Percentiles rank a stretch among this genome's conserved stretches.
Evolutionary conservation across 2,888 invertebrate species (phyloP).

Genomic region (Heliconius ismenius): DNA sequence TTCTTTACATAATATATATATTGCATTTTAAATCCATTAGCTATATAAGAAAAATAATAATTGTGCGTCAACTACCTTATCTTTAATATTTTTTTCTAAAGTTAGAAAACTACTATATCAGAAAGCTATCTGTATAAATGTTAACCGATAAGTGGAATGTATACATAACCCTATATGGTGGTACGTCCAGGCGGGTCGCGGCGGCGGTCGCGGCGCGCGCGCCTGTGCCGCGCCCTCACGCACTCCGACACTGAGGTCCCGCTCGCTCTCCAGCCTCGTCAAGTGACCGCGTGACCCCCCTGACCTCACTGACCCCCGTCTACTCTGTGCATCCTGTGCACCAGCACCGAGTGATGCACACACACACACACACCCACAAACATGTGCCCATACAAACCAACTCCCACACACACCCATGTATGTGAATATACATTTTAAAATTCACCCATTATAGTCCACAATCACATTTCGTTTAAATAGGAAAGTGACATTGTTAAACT

Average conservation of each 20-base stretch:
- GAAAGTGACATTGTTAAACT: not conserved
- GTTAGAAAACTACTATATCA: not conserved
- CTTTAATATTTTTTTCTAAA: no score
- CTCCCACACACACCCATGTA: not conserved
- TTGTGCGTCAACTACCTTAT: no score
- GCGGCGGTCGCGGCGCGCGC: conserved; percentile 77
- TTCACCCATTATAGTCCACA: not conserved
- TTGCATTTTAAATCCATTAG: no score
- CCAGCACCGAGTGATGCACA: conserved; percentile 41
- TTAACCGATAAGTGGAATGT: not conserved
- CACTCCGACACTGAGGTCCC: conserved; percentile 80
- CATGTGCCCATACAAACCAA: not conserved
- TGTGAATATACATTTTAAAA: not conserved
- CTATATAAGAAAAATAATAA: no score
- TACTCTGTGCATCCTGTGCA: conserved; percentile 40
- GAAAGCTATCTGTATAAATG: not conserved
- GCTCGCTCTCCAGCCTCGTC: conserved; percentile 81
- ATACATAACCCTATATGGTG: conserved; percentile 19
- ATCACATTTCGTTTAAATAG: not conserved
- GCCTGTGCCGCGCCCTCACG: conserved; percentile 73
- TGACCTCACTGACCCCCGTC: conserved; percentile 43
- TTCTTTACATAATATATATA: no score
- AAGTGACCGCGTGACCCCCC: conserved; percentile 75
- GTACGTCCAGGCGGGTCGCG: conserved; percentile 70
- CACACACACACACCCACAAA: not conserved